Conservation (phyloP, 2,797 vertebrate genomes). For the Chromobotia macracanthus region DNA sequence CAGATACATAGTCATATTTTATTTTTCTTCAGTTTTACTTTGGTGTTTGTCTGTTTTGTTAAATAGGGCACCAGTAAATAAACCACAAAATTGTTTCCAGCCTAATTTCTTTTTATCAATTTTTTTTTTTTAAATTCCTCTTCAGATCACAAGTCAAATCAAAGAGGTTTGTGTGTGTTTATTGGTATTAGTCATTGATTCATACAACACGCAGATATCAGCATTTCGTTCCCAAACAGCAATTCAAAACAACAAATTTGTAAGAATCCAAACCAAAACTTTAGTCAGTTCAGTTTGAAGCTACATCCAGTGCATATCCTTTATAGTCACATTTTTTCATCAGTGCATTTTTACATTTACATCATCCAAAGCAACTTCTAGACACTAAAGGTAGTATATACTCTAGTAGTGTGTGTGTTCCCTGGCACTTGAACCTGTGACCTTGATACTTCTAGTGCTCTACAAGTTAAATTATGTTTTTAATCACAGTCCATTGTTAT, state of each 20-base stretch:
- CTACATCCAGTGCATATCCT: background rate
- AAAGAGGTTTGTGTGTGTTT: slow-evolving; percentile 3
- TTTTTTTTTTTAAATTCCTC: background rate
- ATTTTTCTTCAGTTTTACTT: background rate
- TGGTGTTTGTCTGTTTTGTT: background rate
- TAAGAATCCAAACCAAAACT: background rate
- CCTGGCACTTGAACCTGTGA: background rate
- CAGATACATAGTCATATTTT: background rate
- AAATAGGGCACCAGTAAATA: slow-evolving; percentile 3
- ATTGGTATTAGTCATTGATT: slow-evolving; percentile 1
- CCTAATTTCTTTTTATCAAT: background rate
- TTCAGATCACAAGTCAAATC: background rate
- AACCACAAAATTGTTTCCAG: background rate
- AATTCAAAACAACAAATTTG: slow-evolving; percentile 10
- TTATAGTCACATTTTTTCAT: background rate
- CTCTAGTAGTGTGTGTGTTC: background rate
- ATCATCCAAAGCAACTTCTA: background rate
- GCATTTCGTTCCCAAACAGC: background rate
- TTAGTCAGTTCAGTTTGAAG: background rate
- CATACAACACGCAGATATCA: background rate
- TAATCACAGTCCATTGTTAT: slow-evolving; percentile 46
- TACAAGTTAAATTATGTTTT: background rate
- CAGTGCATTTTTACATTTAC: background rate
- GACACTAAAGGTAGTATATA: background rate
- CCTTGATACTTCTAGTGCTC: background rate